Conservation (phyloP, 1,140 invertebrate species). For the Drosophila parvula region DNA sequence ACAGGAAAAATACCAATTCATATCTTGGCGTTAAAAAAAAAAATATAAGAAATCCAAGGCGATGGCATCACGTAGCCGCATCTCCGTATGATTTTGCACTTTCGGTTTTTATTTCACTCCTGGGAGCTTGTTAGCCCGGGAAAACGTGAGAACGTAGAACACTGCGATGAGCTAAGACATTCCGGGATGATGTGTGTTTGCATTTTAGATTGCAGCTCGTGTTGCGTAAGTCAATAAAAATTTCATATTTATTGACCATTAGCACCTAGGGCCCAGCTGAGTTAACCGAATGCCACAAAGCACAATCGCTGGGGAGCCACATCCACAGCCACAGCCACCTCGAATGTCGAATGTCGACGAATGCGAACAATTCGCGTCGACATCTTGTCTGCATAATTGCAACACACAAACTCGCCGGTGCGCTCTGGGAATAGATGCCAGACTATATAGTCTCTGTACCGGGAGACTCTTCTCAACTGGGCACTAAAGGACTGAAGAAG, state of each 20-base stretch:
- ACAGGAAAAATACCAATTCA: background rate
- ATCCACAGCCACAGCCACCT: conserved; percentile 10
- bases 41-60: conserved; percentile 6
- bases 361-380: conserved; percentile 81
- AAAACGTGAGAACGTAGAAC: conserved; percentile 65
- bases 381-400: conserved; percentile 84
- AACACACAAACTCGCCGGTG: conserved; percentile 63
- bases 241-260: conserved; percentile 83
- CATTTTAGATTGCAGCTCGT: conserved; percentile 71
- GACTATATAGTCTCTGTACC: conserved; percentile 24
- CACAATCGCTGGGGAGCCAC: conserved; percentile 11
- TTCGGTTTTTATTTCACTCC: conserved; percentile 77
- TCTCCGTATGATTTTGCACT: conserved; percentile 67
- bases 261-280: conserved; percentile 72
- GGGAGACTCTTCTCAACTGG: conserved; percentile 7
- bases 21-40: too few species aligned
- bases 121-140: conserved; percentile 71
- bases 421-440: conserved; percentile 45
- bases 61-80: conserved; percentile 69
- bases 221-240: conserved; percentile 78
- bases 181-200: conserved; percentile 53
- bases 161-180: conserved; percentile 36
- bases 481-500: background rate
- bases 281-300: conserved; percentile 24
- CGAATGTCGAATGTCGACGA: conserved; percentile 44